Base-by-base conservation (phyloP, 2,797 vertebrate species). In the Saxicola maurus region DNA sequence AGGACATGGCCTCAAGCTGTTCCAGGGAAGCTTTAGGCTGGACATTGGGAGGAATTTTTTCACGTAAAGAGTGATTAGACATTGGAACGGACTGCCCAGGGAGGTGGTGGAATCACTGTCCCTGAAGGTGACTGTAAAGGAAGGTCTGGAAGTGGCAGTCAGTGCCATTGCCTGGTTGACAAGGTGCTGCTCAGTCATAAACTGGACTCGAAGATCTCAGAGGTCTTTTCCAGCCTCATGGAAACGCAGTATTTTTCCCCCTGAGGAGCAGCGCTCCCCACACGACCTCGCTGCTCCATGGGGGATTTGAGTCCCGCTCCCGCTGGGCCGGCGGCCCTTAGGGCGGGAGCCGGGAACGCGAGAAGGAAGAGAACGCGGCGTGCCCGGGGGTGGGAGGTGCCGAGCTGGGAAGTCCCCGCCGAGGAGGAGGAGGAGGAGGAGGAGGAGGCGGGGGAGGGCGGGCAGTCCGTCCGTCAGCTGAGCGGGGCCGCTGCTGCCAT, bases 351-450 rank as follows among this genome's bases (percentile, higher is more conserved):
- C 5, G 4, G 10, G 1, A 2, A 1, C 1, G 7, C 4, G 13
- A 1, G 27, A 5, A 13, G 6, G 13, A 7, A 37, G 11, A 1
- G 4, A 18, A 3, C 0, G 6, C 37, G 0, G 2, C 1, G 16
- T 0, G 4, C 10, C 24, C 11, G 4, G 10, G 21, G 18, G 52
- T n/a, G 64, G 53, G 35, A 11, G 37, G 38, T 1, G 24, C 23
- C 16, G 78, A n/a, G 68, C 73, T 10, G 73, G 89, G 28, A 90
- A 82, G 11, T 82, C 79, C 82, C 89, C 42, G 49, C 2, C 15
- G 69, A 17, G 52, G 27, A 13, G 74, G 77, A 8, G 67, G n/a
- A 3, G 67, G 33, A 5, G 81, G 83, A n/a, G 83, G 79, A 48
- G 33, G 71, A 31, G 57, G 30, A 25, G 52, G 21, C 33, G 33